These are phyloP conservation scores for Trachelus tabidus DNA, from an alignment of 2,888 invertebrate genomes.

Conservation along the genomic window DNA sequence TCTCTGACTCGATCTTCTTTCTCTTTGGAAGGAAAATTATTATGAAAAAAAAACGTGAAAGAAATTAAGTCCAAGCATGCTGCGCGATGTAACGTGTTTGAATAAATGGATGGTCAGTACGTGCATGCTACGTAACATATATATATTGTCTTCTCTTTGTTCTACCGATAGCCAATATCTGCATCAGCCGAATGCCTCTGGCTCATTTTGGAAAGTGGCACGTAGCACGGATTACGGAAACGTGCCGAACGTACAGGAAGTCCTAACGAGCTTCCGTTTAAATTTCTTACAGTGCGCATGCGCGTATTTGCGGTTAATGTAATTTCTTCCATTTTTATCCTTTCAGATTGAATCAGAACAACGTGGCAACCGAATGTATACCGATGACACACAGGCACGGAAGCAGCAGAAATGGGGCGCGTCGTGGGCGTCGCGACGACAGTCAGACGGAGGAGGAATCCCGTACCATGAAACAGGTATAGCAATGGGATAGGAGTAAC, in stretches of 20 bases:
- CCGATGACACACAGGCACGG: constrained; percentile 52
- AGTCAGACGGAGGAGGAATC: constrained; percentile 57
- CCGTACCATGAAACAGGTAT: constrained; percentile 61
- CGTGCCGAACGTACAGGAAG: background rate
- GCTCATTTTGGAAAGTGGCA: background rate
- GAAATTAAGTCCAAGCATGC: too few relatives aligned
- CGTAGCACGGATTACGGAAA: background rate
- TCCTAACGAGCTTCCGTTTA: background rate
- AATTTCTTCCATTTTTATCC: background rate
- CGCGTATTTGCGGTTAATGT: background rate
- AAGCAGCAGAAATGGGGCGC: constrained; percentile 43
- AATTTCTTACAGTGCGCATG: background rate
- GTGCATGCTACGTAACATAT: background rate
- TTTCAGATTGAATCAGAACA: constrained; percentile 49
- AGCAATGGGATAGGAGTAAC: background rate
- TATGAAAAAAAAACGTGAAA: too few relatives aligned
- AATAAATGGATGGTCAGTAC: background rate
- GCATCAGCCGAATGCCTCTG: background rate
- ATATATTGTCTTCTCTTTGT: background rate
- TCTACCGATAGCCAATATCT: background rate
- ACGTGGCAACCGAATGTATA: constrained; percentile 48
- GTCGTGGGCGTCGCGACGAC: constrained; percentile 47
- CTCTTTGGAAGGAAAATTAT: background rate
- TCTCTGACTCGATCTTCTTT: background rate
- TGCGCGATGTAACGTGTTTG: too few relatives aligned